Base-by-base conservation (phyloP, 1,140 invertebrate genomes). In the Neodiprion fabricii region DNA sequence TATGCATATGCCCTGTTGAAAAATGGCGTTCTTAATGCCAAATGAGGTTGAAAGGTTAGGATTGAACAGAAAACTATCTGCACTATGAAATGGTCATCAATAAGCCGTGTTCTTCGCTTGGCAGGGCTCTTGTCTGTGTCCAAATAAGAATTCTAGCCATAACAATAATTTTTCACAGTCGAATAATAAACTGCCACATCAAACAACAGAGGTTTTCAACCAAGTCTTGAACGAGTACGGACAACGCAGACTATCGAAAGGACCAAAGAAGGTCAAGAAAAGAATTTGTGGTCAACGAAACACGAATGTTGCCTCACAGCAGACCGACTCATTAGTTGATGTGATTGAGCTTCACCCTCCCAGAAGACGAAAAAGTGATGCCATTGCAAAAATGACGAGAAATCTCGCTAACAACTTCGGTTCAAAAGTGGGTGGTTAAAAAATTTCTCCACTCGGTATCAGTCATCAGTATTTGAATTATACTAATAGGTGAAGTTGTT, bases 131-230 rank as follows among this genome's bases (percentile, higher is more conserved):
- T 5, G 28, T 40, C 28, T 40, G 28, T 40, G 28, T 40, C 28
- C 28, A 40, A 40, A 40, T 40, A 5, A 40, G 28, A 40, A 40
- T 40, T 40, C 28, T 40, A 40, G 1, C 28, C 28, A 2, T 40
- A 40, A 40, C 0, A 2, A 40, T 40, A 14, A 12, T 61, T 61
- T 14, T 61, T 61, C 53, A 61, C 53, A 61, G 53, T 61, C 53
- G 5, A 8, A 9, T 7, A 67, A 72, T 0, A 74, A 48, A 5
- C 75, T 82, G 10, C 79, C 81, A 0, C 83, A 83, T 75, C 82
- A 84, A 70, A 79, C 79, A 70, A 81, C 75, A 7, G 71, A 80
- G 68, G 74, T 72, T 1, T 84, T 79, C 28, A 79, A 72, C 68
- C 70, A 78, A 1, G 75, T 84, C 8, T 23, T 80, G 23, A 14